These are phyloP conservation scores for Takifugu ocellatus DNA, from an alignment of 2,797 vertebrate genomes.

Conservation along the genomic window DNA sequence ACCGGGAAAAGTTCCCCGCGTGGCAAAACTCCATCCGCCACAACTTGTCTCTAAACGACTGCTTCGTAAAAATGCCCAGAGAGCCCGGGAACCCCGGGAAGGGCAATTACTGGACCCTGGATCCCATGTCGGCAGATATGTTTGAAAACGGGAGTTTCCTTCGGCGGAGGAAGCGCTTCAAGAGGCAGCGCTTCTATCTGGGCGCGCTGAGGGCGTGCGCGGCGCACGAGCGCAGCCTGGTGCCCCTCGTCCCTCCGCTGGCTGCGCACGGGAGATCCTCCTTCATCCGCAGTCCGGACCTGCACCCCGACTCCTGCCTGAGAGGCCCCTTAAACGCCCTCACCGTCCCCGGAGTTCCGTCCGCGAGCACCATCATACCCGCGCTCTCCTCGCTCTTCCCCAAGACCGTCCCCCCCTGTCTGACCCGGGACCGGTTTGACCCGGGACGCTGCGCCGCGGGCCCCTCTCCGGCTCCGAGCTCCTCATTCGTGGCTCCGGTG, in stretches of 20 bases:
- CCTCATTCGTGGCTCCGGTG: slow-evolving; percentile 33
- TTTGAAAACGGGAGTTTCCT: slow-evolving; percentile 89
- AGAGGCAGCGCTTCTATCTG: slow-evolving; percentile 62
- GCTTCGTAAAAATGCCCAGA: slow-evolving; percentile 80
- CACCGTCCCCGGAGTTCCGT: slow-evolving; percentile 19
- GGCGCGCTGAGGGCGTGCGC: slow-evolving; percentile 39
- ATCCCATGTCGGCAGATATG: slow-evolving; percentile 87
- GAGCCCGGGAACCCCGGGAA: slow-evolving; percentile 85
- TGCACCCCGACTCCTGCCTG: slow-evolving; percentile 33
- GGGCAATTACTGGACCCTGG: slow-evolving; percentile 86
- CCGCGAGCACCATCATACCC: slow-evolving; percentile 57
- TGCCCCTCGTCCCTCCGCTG: slow-evolving; percentile 35
- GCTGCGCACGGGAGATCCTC: slow-evolving; percentile 45
- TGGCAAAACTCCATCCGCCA: slow-evolving; percentile 84
- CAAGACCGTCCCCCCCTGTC: slow-evolving; percentile 49
- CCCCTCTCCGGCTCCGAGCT: slow-evolving; percentile 27
- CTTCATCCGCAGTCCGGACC: slow-evolving; percentile 33
- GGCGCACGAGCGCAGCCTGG: slow-evolving; percentile 38
- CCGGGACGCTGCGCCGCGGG: slow-evolving; percentile 32
- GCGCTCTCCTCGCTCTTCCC: slow-evolving; percentile 69
- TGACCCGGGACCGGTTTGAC: slow-evolving; percentile 44
- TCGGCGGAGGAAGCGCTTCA: slow-evolving; percentile 85
- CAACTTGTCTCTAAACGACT: slow-evolving; percentile 81
- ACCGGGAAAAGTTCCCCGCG: slow-evolving; percentile 80
- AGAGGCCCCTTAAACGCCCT: slow-evolving; percentile 17